Percentiles rank a stretch among this genome's conserved stretches.
phyloP scores from a whole-genome alignment of 2,113 vertebrate genomes.

The Amia ocellicauda region DNA sequence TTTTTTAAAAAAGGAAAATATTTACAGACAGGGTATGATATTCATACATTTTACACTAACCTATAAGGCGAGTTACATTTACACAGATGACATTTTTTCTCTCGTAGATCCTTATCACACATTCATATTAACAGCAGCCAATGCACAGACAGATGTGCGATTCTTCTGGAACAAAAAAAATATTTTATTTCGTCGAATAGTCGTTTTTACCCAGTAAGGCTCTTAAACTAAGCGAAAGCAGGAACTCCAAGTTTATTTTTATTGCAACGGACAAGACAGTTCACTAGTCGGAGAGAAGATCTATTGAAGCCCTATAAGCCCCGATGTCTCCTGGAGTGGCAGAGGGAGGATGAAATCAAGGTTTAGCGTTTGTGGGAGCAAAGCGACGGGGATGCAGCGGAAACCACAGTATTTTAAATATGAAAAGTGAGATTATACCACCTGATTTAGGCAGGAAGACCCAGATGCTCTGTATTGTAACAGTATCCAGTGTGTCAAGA shows the following conservation, averaged over 20 bases:
- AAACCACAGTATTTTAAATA: constrained; percentile 20
- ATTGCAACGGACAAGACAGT: constrained; percentile 27
- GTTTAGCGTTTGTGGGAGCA: no score
- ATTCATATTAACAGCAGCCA: constrained; percentile 51
- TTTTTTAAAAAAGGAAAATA: constrained; percentile 61
- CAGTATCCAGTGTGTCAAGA: constrained; percentile 35
- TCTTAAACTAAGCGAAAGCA: constrained; percentile 51
- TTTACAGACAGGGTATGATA: constrained; percentile 65
- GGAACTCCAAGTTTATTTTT: neutral
- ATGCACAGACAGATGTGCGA: constrained; percentile 41
- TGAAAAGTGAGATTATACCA: constrained; percentile 4
- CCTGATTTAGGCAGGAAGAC: no score
- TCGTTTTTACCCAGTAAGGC: constrained; percentile 45
- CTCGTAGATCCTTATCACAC: constrained; percentile 54
- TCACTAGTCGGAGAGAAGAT: constrained; percentile 4
- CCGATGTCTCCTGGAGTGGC: neutral
- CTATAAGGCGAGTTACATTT: constrained; percentile 75
- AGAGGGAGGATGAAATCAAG: neutral
- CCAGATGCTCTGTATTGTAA: no score
- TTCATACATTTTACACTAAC: constrained; percentile 51
- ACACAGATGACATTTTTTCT: constrained; percentile 56
- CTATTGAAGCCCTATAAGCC: constrained; percentile 9
- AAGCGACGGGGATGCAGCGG: constrained; percentile 9
- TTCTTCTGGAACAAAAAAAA: constrained; percentile 38
- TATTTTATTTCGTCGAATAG: constrained; percentile 38